Conservation (phyloP, 2,888 invertebrate species). For the Cerceris rybyensis region DNA sequence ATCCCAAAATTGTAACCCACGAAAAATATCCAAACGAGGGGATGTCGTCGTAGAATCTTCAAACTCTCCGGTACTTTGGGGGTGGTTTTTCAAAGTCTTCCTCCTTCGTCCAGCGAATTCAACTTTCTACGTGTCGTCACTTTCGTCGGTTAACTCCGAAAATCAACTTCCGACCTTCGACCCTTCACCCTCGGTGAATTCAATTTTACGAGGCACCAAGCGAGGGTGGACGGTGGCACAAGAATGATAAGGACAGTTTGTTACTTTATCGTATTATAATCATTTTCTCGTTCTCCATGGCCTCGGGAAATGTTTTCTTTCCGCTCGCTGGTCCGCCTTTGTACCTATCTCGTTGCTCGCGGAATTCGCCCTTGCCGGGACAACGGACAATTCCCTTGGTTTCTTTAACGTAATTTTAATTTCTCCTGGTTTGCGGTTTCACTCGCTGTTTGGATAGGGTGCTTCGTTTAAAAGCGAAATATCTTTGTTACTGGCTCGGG, state of each 20-base stretch:
- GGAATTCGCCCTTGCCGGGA: background rate
- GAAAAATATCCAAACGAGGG: background rate
- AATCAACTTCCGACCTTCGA: slow-evolving; percentile 64
- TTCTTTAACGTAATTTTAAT: too few relatives aligned
- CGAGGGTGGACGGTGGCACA: slow-evolving; percentile 19
- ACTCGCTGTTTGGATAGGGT: too few relatives aligned
- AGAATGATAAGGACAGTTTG: slow-evolving; percentile 33
- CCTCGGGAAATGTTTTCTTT: background rate
- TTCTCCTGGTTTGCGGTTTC: too few relatives aligned
- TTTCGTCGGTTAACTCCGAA: slow-evolving; percentile 56
- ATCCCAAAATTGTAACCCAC: background rate
- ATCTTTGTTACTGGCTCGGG: too few relatives aligned
- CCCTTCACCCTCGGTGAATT: slow-evolving; percentile 39
- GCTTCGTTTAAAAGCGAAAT: too few relatives aligned
- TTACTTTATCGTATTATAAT: slow-evolving; percentile 47
- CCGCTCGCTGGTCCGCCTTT: too few relatives aligned
- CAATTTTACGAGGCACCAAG: slow-evolving; percentile 49
- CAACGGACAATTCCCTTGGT: too few relatives aligned
- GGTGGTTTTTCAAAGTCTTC: slow-evolving; percentile 26
- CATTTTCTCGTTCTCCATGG: slow-evolving; percentile 24
- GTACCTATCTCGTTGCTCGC: too few relatives aligned
- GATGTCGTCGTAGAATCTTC: slow-evolving; percentile 32
- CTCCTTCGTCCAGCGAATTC: slow-evolving; percentile 33
- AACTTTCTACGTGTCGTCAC: slow-evolving; percentile 57
- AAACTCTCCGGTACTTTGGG: slow-evolving; percentile 24